Evolutionary conservation across 2,113 vertebrate genomes (phyloP).

Genomic region (Peromyscus californicus): DNA sequence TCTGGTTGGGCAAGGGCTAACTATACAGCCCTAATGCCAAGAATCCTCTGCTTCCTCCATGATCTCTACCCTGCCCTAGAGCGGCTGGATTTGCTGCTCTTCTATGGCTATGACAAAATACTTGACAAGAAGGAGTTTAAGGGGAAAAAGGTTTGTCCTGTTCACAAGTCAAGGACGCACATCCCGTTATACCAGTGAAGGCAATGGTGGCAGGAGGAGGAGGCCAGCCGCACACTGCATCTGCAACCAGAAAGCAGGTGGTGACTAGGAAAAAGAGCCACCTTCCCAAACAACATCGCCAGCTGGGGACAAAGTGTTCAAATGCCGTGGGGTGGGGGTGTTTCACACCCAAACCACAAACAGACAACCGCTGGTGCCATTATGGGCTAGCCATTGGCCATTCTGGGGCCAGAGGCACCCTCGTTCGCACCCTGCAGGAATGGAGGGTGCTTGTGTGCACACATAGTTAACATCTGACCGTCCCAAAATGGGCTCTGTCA

Average conservation of each 20-base stretch:
- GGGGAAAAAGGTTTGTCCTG: background rate
- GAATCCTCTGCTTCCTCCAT: background rate
- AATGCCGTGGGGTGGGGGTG: background rate
- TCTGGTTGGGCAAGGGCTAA: background rate
- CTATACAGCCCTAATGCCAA: too few relatives aligned
- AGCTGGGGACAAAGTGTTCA: background rate
- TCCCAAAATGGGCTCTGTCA: accelerated
- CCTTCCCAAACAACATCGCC: background rate
- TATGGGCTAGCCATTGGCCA: too few relatives aligned
- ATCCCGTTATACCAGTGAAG: background rate
- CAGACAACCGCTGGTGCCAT: too few relatives aligned
- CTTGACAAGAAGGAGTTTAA: background rate
- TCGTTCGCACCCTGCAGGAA: background rate
- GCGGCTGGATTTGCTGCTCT: background rate
- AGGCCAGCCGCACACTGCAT: background rate
- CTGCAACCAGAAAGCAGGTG: background rate
- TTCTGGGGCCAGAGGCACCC: too few relatives aligned
- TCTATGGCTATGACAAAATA: background rate
- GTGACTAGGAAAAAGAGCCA: too few relatives aligned
- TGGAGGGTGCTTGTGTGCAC: background rate
- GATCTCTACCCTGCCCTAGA: background rate
- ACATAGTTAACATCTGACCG: background rate
- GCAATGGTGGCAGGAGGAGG: background rate
- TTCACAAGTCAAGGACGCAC: background rate
- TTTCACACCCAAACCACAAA: background rate